Conservation (phyloP, 2,797 vertebrate species). For the Diplodus sargus region DNA sequence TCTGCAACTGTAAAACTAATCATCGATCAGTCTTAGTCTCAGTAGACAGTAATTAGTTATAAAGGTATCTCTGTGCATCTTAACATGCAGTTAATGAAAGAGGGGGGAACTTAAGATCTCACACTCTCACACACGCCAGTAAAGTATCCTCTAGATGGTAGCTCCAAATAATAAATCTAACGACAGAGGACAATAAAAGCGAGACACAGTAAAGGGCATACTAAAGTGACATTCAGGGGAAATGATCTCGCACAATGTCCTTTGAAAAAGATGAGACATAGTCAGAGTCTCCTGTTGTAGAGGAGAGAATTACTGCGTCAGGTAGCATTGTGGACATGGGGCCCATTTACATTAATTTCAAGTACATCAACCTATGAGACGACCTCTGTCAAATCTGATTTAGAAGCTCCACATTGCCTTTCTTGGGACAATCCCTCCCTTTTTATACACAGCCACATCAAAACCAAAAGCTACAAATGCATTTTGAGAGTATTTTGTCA, state of each 20-base stretch:
- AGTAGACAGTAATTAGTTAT: neutral
- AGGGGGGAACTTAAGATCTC: neutral
- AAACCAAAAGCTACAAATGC: constrained; percentile 56
- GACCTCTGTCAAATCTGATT: constrained; percentile 54
- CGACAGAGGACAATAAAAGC: constrained; percentile 56
- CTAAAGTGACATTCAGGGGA: constrained; percentile 66
- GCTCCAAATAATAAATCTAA: constrained; percentile 60
- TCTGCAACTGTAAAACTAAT: neutral
- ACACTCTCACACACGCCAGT: constrained; percentile 12
- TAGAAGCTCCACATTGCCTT: constrained; percentile 37
- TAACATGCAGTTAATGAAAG: constrained; percentile 8
- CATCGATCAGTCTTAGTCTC: neutral
- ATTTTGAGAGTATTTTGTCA: constrained; percentile 55
- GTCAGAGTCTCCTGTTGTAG: neutral
- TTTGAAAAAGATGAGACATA: constrained; percentile 28
- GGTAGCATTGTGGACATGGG: constrained; percentile 46
- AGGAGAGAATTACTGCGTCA: constrained; percentile 36
- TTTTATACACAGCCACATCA: constrained; percentile 41
- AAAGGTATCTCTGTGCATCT: constrained; percentile 1
- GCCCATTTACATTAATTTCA: constrained; percentile 56
- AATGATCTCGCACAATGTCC: constrained; percentile 52
- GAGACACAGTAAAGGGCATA: constrained; percentile 34
- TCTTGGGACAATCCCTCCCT: constrained; percentile 18
- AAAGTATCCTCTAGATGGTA: constrained; percentile 40
- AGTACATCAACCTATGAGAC: constrained; percentile 43